phyloP scores from a whole-genome alignment of 2,888 invertebrate genomes.

The Tipula vernalis region DNA sequence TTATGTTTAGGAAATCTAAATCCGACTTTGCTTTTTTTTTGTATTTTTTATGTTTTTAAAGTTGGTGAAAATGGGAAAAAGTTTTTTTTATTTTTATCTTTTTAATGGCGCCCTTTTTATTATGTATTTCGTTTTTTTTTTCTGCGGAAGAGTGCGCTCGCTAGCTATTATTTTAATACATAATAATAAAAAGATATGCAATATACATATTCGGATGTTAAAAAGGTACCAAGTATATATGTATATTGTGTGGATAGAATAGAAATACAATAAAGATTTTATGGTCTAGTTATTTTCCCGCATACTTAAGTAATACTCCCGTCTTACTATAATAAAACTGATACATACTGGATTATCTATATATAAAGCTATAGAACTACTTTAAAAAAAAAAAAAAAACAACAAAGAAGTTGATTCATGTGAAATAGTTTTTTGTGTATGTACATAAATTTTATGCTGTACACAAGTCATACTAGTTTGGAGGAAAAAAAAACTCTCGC shows the following conservation, averaged over 20 bases:
- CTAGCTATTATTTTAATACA: neutral
- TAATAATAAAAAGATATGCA: neutral
- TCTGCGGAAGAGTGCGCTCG: neutral
- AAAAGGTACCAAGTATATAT: neutral
- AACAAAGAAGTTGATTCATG: neutral
- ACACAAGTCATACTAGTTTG: neutral
- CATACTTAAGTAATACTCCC: neutral
- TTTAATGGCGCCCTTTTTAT: neutral
- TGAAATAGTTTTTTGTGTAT: neutral
- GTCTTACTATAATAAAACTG: neutral
- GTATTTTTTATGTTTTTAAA: neutral
- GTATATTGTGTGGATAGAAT: neutral
- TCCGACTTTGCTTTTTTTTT: neutral
- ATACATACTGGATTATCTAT: neutral
- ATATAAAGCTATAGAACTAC: neutral
- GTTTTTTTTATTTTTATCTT: neutral
- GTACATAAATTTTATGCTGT: neutral
- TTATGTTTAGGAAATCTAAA: neutral
- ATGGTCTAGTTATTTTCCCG: neutral
- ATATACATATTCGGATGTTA: neutral
- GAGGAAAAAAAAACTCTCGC: neutral
- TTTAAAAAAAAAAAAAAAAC: no score
- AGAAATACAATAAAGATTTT: neutral
- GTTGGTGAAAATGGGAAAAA: neutral
- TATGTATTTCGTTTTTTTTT: no score